phyloP scores from a whole-genome alignment of 2,888 invertebrate species.

The Euclidia mi region DNA sequence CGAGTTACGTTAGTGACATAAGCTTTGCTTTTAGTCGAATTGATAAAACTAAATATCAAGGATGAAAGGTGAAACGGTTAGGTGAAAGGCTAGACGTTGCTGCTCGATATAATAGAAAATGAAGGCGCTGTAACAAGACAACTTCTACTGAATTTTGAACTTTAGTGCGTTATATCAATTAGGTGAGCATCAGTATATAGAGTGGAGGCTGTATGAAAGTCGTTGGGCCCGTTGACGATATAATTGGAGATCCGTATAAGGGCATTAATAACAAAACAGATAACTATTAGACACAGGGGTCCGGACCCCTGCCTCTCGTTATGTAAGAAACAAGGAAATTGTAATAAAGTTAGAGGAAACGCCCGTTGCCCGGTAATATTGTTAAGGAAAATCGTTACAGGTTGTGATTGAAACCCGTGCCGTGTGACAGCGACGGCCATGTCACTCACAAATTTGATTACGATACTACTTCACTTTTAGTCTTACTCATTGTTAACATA shows the following conservation, averaged over 20 bases:
- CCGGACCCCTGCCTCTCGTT: conserved; percentile 73
- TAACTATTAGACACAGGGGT: conserved; percentile 76
- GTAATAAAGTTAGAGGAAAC: conserved; percentile 79
- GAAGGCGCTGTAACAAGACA: too few species aligned
- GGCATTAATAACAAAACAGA: conserved; percentile 86
- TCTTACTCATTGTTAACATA: background rate
- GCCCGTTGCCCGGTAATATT: conserved; percentile 73
- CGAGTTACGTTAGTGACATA: too few species aligned
- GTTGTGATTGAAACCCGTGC: conserved; percentile 62
- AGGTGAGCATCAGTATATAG: conserved; percentile 1
- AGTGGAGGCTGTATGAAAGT: conserved; percentile 7
- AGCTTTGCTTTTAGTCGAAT: too few species aligned
- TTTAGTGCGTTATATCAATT: background rate
- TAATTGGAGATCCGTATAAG: conserved; percentile 83
- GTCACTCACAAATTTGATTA: conserved; percentile 60
- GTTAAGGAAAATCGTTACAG: conserved; percentile 75
- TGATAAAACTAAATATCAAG: too few species aligned
- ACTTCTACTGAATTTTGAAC: too few species aligned
- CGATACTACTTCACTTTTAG: conserved; percentile 32
- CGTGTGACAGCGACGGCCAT: conserved; percentile 46
- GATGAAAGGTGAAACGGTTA: too few species aligned
- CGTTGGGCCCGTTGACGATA: conserved; percentile 64
- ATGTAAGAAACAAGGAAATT: conserved; percentile 79
- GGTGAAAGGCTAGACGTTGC: too few species aligned
- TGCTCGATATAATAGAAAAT: too few species aligned